Percentiles rank a stretch among this genome's conserved stretches.
These are phyloP conservation scores for Ornithoptera alexandrae DNA, from an alignment of 2,888 invertebrate genomes.

Conservation along the genomic window DNA sequence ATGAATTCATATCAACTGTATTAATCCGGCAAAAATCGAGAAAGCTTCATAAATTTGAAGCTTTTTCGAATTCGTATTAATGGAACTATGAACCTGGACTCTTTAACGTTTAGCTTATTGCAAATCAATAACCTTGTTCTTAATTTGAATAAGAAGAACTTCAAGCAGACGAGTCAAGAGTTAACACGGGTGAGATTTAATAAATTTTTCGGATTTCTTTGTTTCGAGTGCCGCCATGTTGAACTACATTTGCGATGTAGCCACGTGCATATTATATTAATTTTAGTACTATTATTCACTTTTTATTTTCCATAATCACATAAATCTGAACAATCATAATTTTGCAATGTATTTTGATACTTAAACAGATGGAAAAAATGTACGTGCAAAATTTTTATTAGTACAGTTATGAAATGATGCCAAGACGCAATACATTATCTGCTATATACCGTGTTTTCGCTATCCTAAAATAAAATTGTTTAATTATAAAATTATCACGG, in stretches of 20 bases:
- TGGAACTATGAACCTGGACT: conserved; percentile 99
- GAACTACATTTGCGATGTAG: conserved; percentile 42
- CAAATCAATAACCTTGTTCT: conserved; percentile 98
- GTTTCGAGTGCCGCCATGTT: conserved; percentile 76
- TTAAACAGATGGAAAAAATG: too few relatives aligned
- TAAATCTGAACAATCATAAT: too few relatives aligned
- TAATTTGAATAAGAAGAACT: conserved; percentile 97
- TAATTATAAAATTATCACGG: too few relatives aligned
- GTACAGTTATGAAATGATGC: too few relatives aligned
- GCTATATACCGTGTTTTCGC: too few relatives aligned
- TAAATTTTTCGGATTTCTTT: conserved; percentile 52
- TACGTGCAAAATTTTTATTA: too few relatives aligned
- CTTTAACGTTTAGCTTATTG: conserved; percentile 98
- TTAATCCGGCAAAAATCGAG: conserved; percentile 87
- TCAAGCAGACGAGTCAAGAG: conserved; percentile 93
- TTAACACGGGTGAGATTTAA: conserved; percentile 89
- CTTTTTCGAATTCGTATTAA: conserved; percentile 95
- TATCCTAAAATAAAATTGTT: too few relatives aligned
- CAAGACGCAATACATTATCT: too few relatives aligned
- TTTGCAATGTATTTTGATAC: too few relatives aligned
- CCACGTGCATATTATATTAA: conserved; percentile 3
- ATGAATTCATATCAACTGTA: conserved; percentile 67
- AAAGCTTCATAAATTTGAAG: conserved; percentile 97
- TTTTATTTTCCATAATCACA: too few relatives aligned
- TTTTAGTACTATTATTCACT: too few relatives aligned